phyloP scores from a whole-genome alignment of 1,140 invertebrate genomes.

The Drosophila sp. region DNA sequence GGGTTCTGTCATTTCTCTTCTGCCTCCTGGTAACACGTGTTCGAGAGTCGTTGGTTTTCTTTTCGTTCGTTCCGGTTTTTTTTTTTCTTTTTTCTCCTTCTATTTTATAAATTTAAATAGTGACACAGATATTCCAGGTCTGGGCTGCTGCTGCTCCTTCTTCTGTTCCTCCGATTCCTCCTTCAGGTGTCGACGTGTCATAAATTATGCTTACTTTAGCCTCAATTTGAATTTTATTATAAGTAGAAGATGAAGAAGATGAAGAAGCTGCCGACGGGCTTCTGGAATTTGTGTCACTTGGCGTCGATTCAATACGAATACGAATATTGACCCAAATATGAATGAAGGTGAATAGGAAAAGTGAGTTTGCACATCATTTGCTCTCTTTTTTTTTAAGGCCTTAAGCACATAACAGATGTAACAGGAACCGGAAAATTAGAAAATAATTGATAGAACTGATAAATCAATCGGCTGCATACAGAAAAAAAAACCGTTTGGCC shows the following conservation, averaged over 20 bases:
- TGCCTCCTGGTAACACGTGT: slow-evolving; percentile 63
- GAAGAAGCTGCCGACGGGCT: slow-evolving; percentile 39
- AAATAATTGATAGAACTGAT: background rate
- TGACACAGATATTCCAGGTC: slow-evolving; percentile 36
- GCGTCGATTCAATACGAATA: slow-evolving; percentile 40
- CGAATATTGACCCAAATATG: slow-evolving; percentile 58
- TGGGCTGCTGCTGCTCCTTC: background rate
- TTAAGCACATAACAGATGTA: background rate
- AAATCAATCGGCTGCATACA: background rate
- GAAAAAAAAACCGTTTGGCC: background rate
- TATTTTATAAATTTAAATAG: slow-evolving; percentile 75
- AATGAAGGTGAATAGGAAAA: slow-evolving; percentile 7
- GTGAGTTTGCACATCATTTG: background rate
- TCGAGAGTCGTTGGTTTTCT: slow-evolving; percentile 42
- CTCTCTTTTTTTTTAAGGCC: background rate
- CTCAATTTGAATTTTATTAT: slow-evolving; percentile 66
- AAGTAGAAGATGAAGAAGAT: slow-evolving; percentile 33
- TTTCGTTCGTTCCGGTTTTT: background rate
- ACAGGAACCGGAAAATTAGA: background rate
- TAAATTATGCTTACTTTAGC: slow-evolving; percentile 79
- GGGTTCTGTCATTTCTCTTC: slow-evolving; percentile 11
- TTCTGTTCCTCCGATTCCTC: background rate
- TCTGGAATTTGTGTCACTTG: slow-evolving; percentile 66
- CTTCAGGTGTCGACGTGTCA: slow-evolving; percentile 71
- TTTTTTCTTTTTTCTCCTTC: slow-evolving; percentile 5